Conservation (phyloP, 2,797 vertebrate species). For the Sphenopsis melanotis region DNA sequence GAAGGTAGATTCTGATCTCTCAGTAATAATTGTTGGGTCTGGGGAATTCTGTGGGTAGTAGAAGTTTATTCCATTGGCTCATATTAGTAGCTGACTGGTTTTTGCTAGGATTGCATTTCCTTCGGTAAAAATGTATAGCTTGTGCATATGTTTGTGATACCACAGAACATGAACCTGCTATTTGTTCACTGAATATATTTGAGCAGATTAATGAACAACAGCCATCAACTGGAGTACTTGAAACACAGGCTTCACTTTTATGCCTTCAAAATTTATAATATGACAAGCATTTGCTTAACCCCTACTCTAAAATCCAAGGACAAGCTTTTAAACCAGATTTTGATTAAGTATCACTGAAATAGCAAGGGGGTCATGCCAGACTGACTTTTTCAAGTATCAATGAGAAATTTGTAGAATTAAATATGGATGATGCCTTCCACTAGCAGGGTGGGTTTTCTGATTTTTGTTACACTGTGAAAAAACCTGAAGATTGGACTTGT, state of each 20-base stretch:
- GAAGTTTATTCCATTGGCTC: not conserved
- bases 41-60: not conserved
- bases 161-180: not conserved
- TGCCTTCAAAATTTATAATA: not conserved
- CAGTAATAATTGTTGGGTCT: not conserved
- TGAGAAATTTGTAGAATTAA: not conserved
- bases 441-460: not conserved
- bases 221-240: not conserved
- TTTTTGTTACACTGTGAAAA: not conserved
- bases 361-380: not conserved
- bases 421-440: not conserved
- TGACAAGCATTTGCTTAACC: not conserved
- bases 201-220: not conserved
- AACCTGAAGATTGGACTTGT: not conserved
- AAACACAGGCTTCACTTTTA: not conserved
- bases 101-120: constrained; percentile 14
- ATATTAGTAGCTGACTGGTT: not conserved
- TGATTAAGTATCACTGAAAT: not conserved
- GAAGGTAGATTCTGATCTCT: constrained; percentile 9
- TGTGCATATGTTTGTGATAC: not conserved
- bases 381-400: not conserved
- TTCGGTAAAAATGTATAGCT: not conserved
- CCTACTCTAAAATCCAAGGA: not conserved
- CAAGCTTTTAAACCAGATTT: not conserved
- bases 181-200: not conserved